Conservation (phyloP, 2,888 invertebrate genomes). For the Xylota sylvarum region DNA sequence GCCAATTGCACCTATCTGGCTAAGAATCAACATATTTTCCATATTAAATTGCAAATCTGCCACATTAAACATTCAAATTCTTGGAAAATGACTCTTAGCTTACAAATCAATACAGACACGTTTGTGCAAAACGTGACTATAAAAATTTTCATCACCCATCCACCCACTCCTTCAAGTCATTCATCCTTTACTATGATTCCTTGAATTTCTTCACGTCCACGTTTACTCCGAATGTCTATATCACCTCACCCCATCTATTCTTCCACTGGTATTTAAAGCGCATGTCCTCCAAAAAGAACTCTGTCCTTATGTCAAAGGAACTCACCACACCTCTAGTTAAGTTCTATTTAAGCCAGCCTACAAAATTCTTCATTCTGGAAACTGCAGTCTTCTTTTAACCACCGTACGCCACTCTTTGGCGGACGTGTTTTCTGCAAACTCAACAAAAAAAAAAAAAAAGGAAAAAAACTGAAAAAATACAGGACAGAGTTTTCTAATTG, state of each 20-base stretch:
- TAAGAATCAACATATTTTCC: slow-evolving; percentile 1
- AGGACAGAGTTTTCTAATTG: slow-evolving; percentile 53
- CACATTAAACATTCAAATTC: slow-evolving; percentile 10
- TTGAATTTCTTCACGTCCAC: slow-evolving; percentile 27
- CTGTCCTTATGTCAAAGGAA: slow-evolving; percentile 44
- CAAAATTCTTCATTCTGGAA: slow-evolving; percentile 35
- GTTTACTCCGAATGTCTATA: slow-evolving; percentile 37
- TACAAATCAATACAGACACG: slow-evolving; percentile 35
- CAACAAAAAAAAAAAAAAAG: slow-evolving; percentile 59
- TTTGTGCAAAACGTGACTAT: slow-evolving; percentile 44
- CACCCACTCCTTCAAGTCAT: slow-evolving; percentile 15
- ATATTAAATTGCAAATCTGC: not conserved
- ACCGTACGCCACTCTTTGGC: slow-evolving; percentile 82
- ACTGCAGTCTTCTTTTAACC: slow-evolving; percentile 80
- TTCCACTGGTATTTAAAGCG: not conserved
- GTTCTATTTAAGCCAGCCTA: slow-evolving; percentile 12
- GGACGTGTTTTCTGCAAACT: slow-evolving; percentile 79
- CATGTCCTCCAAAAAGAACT: slow-evolving; percentile 52
- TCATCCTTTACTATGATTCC: slow-evolving; percentile 44
- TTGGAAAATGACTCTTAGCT: not conserved
- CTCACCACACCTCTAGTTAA: slow-evolving; percentile 42
- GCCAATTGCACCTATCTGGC: not conserved
- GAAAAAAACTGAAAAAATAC: slow-evolving; percentile 24
- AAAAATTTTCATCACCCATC: slow-evolving; percentile 1
- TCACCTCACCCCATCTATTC: not conserved